phyloP scores from a whole-genome alignment of 2,113 vertebrate genomes.

The Alethe diademata region DNA sequence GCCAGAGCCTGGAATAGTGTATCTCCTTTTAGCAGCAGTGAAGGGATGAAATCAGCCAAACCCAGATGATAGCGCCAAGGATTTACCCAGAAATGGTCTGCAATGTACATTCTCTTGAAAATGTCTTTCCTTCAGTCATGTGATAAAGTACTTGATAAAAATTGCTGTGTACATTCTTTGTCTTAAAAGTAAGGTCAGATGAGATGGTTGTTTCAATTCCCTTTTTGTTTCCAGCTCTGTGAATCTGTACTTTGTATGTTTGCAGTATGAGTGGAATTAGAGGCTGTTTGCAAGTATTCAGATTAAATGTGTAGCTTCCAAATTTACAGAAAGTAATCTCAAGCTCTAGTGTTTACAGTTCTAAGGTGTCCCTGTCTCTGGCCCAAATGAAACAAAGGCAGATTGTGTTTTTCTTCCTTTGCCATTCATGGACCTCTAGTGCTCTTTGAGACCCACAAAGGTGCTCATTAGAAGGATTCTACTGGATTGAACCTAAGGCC shows the following conservation, averaged over 20 bases:
- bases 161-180: not conserved
- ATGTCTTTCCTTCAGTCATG: not conserved
- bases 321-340: not conserved
- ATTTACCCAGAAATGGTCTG: not conserved
- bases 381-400: not conserved
- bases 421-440: not conserved
- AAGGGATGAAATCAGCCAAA: not conserved
- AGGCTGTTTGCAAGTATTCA: not conserved
- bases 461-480: not conserved
- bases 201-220: slow-evolving; percentile 13
- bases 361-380: not conserved
- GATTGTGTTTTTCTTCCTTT: not conserved
- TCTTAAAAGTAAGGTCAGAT: slow-evolving; percentile 23
- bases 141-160: not conserved
- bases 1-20: accelerated
- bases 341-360: not conserved
- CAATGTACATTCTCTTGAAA: not conserved
- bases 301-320: not conserved
- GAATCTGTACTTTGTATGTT: not conserved
- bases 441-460: not conserved
- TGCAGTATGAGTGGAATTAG: not conserved
- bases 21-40: not conserved
- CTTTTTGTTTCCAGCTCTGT: slow-evolving; percentile 3
- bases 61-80: not conserved
- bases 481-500: not conserved